Base-by-base conservation (phyloP, 1,140 invertebrate species). In the Gerris buenoi region DNA sequence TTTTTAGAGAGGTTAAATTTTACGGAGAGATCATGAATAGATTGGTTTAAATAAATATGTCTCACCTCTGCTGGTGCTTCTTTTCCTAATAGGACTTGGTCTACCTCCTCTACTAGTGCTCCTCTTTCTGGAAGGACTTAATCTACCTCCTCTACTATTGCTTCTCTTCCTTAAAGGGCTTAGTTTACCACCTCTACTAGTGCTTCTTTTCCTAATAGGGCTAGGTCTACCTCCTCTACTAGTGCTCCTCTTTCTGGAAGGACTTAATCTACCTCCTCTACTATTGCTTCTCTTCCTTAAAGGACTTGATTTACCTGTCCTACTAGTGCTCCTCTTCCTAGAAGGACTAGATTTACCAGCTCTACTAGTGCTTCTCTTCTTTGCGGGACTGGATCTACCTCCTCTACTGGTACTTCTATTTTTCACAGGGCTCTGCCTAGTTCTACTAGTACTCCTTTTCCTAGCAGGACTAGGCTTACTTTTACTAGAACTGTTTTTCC, bases 361-460 rank as follows among this genome's bases (percentile, higher is more conserved):
- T 46, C 29, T 25, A 23, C 61, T 3, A 26, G 28, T n/a, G 57
- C 29, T 46, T 66, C 27, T 60, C 33, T 64, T 63, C 56, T 28
- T 27, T 27, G 28, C 65, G 25, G 57, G 65, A 64, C 63, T 69
- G 15, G 29, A 33, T 58, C 65, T 66, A 46, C 56, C 29, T 10
- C 15, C 56, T 13, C 33, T 46, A 46, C 18, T 46, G 18, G 33
- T 27, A 27, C 65, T 63, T 29, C 56, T 68, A 25, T 63, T 65
- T 14, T 61, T 63, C n/a, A n/a, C n/a, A 46, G 64, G 56, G 63
- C 29, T 65, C 26, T 22, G 57, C 18, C 65, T 66, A 2, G 27
- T 29, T 5, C 65, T 60, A 0, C 59, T 64, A 18, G 33, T 64
- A 23, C 27, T 28, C 33, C 18, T 25, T 1, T 28, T 29, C 18